Base-by-base conservation (phyloP, 2,113 vertebrate genomes). In the Plotosus lineatus region DNA sequence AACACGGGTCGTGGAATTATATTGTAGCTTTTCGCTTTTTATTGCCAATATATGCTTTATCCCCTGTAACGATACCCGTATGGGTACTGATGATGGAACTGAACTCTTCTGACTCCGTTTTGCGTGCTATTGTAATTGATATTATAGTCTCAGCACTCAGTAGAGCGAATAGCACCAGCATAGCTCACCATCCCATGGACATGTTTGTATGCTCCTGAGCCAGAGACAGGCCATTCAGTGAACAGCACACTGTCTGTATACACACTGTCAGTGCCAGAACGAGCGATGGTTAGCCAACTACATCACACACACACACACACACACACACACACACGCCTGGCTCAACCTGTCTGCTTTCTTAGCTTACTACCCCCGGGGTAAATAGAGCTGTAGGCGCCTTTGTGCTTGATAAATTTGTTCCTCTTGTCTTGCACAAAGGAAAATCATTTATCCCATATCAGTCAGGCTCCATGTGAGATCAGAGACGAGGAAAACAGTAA, bases 151-250 rank as follows among this genome's bases (percentile, higher is more conserved):
- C 19, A 75, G 21, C n/a, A 26, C 44, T 75, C 42, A 53, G 31
- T 26, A 75, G 17, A 44, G 23, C 63, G 51, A 81, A 75, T 55
- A 40, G 58, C 10, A 56, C 60, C 60, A 56, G 72, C 42, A 50
- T 66, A 53, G 72, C 38, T 68, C n/a, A 33, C 65, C 26, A 69
- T 61, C 40, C 31, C 40, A 19, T 46, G 12, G 44, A 51, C 23
- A 50, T 63, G 50, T 73, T 28, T 44, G 19, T 65, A 46, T 31
- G 69, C 63, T 51, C 17, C 40, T 66, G 58, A 40, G 56, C 80
- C 80, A 81, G 80, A 81, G 42, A 76, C 60, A 68, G 72, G 72
- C 75, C 61, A 81, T 81, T 76, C 26, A 76, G 74, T 66, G 58
- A 74, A 65, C n/a, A 12, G 79, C 58, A 65, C 58, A 26, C 69